Conservation (phyloP, 2,888 invertebrate genomes). For the Erebia palarica region DNA sequence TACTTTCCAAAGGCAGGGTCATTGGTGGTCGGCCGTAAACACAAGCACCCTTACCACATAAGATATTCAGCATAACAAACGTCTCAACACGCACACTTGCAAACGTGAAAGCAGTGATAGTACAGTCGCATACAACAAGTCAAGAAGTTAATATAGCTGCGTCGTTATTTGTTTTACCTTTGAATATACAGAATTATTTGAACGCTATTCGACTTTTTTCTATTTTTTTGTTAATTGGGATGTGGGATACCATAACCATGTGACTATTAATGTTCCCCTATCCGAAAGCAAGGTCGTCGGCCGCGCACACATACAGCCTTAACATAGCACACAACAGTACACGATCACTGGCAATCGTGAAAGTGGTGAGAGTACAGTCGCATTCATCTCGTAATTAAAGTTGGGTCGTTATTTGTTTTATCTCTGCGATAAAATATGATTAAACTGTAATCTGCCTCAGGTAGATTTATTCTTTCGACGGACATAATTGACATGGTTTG, state of each 20-base stretch:
- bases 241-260: not conserved
- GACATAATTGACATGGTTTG: too few relatives aligned
- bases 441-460: not conserved
- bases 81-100: not conserved
- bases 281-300: conserved; percentile 2
- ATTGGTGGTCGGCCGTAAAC: not conserved
- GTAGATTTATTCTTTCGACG: too few relatives aligned
- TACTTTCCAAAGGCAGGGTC: not conserved
- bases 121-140: not conserved
- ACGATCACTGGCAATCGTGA: conserved; percentile 52
- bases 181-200: not conserved
- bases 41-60: not conserved
- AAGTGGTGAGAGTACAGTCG: conserved; percentile 80
- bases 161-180: not conserved
- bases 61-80: too few relatives aligned
- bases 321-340: conserved; percentile 15
- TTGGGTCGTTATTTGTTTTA: conserved; percentile 27
- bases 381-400: conserved; percentile 37
- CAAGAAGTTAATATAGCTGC: not conserved
- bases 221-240: not conserved
- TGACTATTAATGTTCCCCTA: conserved; percentile 1
- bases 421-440: not conserved
- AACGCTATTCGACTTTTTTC: not conserved
- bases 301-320: not conserved
- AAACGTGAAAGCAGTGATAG: not conserved